Base-by-base conservation (phyloP, 2,113 vertebrate species). In the Oreochromis niloticus region DNA sequence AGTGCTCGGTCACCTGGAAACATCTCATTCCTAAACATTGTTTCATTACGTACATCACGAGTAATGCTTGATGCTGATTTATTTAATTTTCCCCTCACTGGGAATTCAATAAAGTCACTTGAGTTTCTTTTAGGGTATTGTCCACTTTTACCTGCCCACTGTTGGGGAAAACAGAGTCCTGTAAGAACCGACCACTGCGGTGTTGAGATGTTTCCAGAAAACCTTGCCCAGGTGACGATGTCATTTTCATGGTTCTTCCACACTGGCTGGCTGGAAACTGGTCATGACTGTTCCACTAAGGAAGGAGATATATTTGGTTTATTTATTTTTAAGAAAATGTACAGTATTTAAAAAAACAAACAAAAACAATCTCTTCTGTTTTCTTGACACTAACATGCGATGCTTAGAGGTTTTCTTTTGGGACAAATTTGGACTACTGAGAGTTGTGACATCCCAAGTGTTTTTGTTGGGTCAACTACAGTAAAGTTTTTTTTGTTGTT, bases 321-420 rank as follows among this genome's bases (percentile, higher is more conserved):
- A 99, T 99, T 99, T 99, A 99, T 99, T 99, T 98, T 98, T 82
- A 85, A 91, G 91, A 93, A 91, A 90, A 96, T 99, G 98, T 99
- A 99, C 98, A 99, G 98, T 99, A 99, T 99, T 99, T 99, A 99
- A 99, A 98, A 97, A 96, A 97, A 96, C 96, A 97, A 98, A 97
- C 97, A 96, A 96, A 96, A 97, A 43, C 83, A 84, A 80, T 86
- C 96, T 97, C 95, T 97, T 91, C 97, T 97, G 63, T 97, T 96
- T 93, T 94, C 89, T 94, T 96, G 96, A 99, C 98, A 99, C 98
- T 99, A 99, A 98, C 43, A 96, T 96, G 97, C 83, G 30, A 96
- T 96, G 97, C 96, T 46, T 73, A 63, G 88, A 85, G 63, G 87
- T 96, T 96, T 97, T 97, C 97, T 91, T 96, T 96, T 96, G 96